These are phyloP conservation scores for Gisinianus flammeolus DNA, from an alignment of 2,888 invertebrate species.

Conservation along the genomic window DNA sequence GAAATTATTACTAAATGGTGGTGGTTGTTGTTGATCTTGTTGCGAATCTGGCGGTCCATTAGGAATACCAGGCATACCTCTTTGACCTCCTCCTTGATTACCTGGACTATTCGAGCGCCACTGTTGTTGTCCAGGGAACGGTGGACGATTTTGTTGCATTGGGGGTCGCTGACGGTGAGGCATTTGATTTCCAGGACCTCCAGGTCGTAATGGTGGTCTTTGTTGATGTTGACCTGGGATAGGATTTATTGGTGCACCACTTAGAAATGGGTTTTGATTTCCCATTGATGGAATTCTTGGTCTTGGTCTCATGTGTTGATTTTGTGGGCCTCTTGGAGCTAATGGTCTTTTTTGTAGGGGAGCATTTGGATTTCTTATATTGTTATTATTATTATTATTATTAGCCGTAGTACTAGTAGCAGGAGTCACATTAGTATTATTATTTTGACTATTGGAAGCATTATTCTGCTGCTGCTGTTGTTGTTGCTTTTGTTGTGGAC, in stretches of 20 bases:
- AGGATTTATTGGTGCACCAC: neutral
- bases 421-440: no score
- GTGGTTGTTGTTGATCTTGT: neutral
- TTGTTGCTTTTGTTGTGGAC: slow-evolving; percentile 4
- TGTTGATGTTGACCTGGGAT: slow-evolving; percentile 33
- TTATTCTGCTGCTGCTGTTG: neutral
- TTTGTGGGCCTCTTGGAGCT: neutral
- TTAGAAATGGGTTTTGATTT: neutral
- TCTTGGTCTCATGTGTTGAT: neutral
- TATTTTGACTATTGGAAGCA: neutral
- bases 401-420: neutral
- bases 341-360: slow-evolving; percentile 3
- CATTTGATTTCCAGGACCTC: neutral
- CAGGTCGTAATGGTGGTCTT: slow-evolving; percentile 15
- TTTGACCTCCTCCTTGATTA: slow-evolving; percentile 1
- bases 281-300: neutral
- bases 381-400: neutral
- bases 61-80: neutral
- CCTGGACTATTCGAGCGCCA: slow-evolving; percentile 11
- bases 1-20: slow-evolving; percentile 8
- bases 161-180: neutral
- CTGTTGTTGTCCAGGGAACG: slow-evolving; percentile 9
- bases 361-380: slow-evolving; percentile 1
- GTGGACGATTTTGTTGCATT: neutral
- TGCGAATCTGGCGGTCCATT: neutral